A percentile compares a stretch with the other conserved stretches of the same genome.
These are phyloP conservation scores for Meloe dianella DNA, from an alignment of 2,888 invertebrate species.

Conservation along the genomic window DNA sequence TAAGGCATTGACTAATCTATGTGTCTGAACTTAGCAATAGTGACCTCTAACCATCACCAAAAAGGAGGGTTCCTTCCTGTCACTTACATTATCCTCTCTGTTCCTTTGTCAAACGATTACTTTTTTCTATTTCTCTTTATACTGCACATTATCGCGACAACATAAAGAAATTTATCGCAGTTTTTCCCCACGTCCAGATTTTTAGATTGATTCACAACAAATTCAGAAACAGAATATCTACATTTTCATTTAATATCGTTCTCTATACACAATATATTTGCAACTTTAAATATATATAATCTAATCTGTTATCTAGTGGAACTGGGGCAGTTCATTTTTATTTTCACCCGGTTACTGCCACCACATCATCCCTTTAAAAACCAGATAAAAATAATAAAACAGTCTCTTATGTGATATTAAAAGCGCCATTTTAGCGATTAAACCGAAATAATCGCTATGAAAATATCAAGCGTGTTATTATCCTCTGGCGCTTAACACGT, in stretches of 20 bases:
- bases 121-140: constrained; percentile 26
- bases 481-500: constrained; percentile 47
- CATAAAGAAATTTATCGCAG: constrained; percentile 1
- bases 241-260: background rate
- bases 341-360: constrained; percentile 31
- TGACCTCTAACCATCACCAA: constrained; percentile 19
- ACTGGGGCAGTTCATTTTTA: constrained; percentile 48
- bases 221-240: background rate
- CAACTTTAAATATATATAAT: constrained; percentile 42
- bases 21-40: constrained; percentile 23
- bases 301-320: constrained; percentile 50
- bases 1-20: constrained; percentile 45
- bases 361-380: constrained; percentile 38
- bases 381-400: constrained; percentile 57
- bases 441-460: constrained; percentile 56
- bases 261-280: constrained; percentile 21
- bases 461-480: constrained; percentile 55
- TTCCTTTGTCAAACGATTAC: constrained; percentile 35
- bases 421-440: constrained; percentile 55
- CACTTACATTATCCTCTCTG: constrained; percentile 37
- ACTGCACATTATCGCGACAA: constrained; percentile 7
- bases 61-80: constrained; percentile 29
- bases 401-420: constrained; percentile 55
- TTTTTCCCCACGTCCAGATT: background rate
- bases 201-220: background rate